Conservation (phyloP, 2,797 vertebrate genomes). For the Chelmon rostratus region DNA sequence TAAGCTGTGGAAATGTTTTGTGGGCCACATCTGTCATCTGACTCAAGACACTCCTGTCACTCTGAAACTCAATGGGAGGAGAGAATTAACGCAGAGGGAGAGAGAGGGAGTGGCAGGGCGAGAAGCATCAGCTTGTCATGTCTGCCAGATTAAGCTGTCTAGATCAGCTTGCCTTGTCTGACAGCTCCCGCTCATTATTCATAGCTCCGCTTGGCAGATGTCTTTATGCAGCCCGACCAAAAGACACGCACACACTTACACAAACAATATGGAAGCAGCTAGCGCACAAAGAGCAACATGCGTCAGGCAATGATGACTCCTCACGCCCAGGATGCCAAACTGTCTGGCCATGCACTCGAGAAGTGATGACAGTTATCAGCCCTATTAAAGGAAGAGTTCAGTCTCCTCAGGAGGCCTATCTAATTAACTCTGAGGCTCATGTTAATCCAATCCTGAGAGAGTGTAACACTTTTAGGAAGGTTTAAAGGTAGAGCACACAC, state of each 20-base stretch:
- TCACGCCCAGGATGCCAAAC: background rate
- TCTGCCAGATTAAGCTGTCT: constrained; percentile 74
- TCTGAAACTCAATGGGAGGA: constrained; percentile 41
- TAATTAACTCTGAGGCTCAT: constrained; percentile 25
- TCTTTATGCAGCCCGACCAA: constrained; percentile 57
- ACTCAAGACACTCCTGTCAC: constrained; percentile 48
- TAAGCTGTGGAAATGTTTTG: constrained; percentile 47
- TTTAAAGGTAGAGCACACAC: background rate
- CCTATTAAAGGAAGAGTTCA: constrained; percentile 16
- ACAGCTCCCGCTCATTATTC: constrained; percentile 76
- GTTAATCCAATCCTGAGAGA: constrained; percentile 28
- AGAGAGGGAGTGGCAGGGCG: constrained; percentile 26
- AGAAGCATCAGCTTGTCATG: constrained; percentile 63
- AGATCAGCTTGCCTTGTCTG: constrained; percentile 71
- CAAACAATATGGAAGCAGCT: constrained; percentile 44
- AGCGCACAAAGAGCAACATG: constrained; percentile 1
- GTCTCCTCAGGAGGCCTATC: constrained; percentile 15
- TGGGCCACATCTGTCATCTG: constrained; percentile 37
- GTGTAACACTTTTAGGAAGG: background rate
- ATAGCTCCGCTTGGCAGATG: constrained; percentile 65
- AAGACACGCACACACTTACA: constrained; percentile 28
- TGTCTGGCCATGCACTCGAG: background rate
- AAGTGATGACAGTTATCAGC: constrained; percentile 13
- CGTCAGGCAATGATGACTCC: constrained; percentile 12
- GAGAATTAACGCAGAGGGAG: constrained; percentile 42